These are phyloP conservation scores for Philopedon plagiatum DNA, from an alignment of 2,888 invertebrate species.

Conservation along the genomic window DNA sequence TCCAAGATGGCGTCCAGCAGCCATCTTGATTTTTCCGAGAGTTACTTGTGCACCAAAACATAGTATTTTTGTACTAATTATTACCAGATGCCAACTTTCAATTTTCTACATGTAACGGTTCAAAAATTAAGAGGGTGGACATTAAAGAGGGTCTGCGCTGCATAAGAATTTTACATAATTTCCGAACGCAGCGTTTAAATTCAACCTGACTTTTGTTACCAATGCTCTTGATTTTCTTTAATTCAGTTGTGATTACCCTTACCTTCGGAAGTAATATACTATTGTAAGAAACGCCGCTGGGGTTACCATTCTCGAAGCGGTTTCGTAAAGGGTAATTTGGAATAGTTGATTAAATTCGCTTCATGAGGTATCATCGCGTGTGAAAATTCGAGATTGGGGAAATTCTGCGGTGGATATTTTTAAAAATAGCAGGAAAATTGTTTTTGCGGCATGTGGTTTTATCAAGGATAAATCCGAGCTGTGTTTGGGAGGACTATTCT, in stretches of 20 bases:
- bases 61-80: too few relatives aligned
- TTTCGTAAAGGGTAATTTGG: slow-evolving; percentile 12
- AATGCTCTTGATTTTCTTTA: slow-evolving; percentile 10
- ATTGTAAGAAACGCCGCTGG: slow-evolving; percentile 12
- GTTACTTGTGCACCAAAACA: too few relatives aligned
- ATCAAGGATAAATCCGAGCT: not conserved
- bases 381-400: not conserved
- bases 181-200: not conserved
- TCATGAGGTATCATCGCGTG: slow-evolving; percentile 10
- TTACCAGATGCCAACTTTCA: too few relatives aligned
- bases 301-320: not conserved
- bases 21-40: too few relatives aligned
- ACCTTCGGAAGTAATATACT: not conserved
- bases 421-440: not conserved
- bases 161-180: not conserved
- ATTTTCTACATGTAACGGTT: too few relatives aligned
- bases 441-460: not conserved
- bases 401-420: not conserved
- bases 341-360: slow-evolving; percentile 22
- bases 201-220: not conserved
- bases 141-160: too few relatives aligned
- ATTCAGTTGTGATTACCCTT: slow-evolving; percentile 3
- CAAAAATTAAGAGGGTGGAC: too few relatives aligned
- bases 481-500: too few relatives aligned
- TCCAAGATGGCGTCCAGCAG: too few relatives aligned